Percentiles rank a stretch among this genome's conserved stretches.
phyloP scores from a whole-genome alignment of 2,113 vertebrate genomes.

The Siniperca knerii region DNA sequence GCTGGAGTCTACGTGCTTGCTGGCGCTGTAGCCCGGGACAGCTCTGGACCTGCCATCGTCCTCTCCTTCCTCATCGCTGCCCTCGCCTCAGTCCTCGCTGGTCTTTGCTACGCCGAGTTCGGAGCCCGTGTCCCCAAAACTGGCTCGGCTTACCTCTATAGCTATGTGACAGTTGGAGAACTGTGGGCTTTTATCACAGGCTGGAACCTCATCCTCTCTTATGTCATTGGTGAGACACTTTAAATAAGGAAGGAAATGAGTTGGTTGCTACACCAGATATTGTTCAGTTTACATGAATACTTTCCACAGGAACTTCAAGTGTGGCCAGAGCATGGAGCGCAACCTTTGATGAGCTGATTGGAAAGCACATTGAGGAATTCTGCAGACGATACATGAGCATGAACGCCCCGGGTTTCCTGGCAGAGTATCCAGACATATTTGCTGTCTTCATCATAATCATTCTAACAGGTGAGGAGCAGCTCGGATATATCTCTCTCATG shows the following conservation, averaged over 20 bases:
- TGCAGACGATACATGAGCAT: conserved; percentile 88
- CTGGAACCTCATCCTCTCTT: conserved; percentile 98
- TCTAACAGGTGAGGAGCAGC: conserved; percentile 87
- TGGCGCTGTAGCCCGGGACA: conserved; percentile 90
- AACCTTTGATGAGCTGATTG: conserved; percentile 94
- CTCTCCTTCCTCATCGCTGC: conserved; percentile 95
- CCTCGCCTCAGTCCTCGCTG: conserved; percentile 93
- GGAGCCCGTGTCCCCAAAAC: conserved; percentile 96
- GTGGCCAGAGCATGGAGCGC: conserved; percentile 97
- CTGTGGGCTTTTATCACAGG: conserved; percentile 97
- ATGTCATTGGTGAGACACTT: conserved; percentile 91
- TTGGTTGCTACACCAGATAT: not conserved
- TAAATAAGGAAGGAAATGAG: not conserved
- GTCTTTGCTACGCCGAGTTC: conserved; percentile 96
- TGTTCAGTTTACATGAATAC: not conserved
- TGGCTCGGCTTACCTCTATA: conserved; percentile 96
- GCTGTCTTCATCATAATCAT: conserved; percentile 92
- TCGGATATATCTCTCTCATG: not conserved
- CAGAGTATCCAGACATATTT: conserved; percentile 93
- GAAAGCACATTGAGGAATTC: conserved; percentile 87
- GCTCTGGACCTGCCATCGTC: conserved; percentile 92
- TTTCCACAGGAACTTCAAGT: conserved; percentile 91
- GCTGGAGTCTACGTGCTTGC: conserved; percentile 96
- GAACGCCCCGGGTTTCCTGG: conserved; percentile 88
- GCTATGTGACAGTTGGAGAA: conserved; percentile 96